A percentile compares a stretch with the other conserved stretches of the same genome.
These are phyloP conservation scores for Venustaconcha ellipsiformis DNA, from an alignment of 1,140 invertebrate genomes.

Conservation along the genomic window DNA sequence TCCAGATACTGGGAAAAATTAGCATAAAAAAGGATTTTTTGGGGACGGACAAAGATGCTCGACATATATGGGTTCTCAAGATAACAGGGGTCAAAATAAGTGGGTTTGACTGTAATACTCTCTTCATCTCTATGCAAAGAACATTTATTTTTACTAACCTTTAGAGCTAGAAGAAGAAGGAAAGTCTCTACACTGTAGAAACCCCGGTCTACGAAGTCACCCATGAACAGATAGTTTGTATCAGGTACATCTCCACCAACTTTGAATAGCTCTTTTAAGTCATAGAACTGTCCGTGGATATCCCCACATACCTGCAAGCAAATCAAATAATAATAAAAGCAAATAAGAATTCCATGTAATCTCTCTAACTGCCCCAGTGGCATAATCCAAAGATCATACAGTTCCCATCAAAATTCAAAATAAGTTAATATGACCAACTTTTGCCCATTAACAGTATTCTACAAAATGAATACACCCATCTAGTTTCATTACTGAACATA, in stretches of 20 bases:
- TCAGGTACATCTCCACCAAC: constrained; percentile 99
- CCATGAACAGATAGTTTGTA: constrained; percentile 99
- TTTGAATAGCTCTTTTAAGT: constrained; percentile 98
- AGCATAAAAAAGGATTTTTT: background rate
- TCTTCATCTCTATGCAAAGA: background rate
- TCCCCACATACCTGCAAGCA: constrained; percentile 93
- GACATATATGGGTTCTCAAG: background rate
- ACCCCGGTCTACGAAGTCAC: constrained; percentile 99
- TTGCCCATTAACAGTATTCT: too few relatives aligned
- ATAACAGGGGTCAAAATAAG: background rate
- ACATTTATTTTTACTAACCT: constrained; percentile 76
- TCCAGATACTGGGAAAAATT: too few relatives aligned
- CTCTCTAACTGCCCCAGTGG: too few relatives aligned
- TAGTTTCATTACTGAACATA: too few relatives aligned
- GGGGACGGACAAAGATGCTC: background rate
- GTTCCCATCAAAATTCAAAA: too few relatives aligned
- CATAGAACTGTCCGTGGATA: constrained; percentile 99
- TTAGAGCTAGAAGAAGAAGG: constrained; percentile 94
- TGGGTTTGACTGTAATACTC: background rate
- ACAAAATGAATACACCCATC: too few relatives aligned
- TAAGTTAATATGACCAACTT: too few relatives aligned
- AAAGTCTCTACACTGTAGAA: constrained; percentile 99
- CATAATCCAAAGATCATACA: too few relatives aligned
- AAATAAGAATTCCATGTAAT: too few relatives aligned
- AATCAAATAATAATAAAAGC: constrained; percentile 7